A percentile compares a stretch with the other conserved stretches of the same genome.
These are phyloP conservation scores for Brachypterus glaber DNA, from an alignment of 2,888 invertebrate genomes.

Conservation along the genomic window DNA sequence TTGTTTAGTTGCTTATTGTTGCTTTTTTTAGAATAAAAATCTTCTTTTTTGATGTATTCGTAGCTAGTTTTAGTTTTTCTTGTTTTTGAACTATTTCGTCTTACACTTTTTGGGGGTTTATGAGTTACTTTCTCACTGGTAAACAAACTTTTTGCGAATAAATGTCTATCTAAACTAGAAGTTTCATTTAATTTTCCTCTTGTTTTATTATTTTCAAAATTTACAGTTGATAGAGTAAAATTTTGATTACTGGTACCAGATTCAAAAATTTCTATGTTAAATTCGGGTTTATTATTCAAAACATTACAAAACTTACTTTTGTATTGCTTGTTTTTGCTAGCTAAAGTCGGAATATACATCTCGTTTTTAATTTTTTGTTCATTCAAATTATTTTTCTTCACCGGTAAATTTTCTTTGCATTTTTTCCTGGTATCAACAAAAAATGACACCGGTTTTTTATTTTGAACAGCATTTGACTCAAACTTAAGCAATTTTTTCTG, in stretches of 20 bases:
- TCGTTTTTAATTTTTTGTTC: constrained; percentile 8
- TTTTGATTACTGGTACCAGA: constrained; percentile 22
- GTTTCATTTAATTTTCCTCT: constrained; percentile 35
- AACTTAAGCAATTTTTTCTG: constrained; percentile 38
- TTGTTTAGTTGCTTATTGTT: constrained; percentile 22
- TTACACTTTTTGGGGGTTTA: constrained; percentile 64
- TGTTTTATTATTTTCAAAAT: constrained; percentile 27
- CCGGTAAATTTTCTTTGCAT: constrained; percentile 25
- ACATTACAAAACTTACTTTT: constrained; percentile 42
- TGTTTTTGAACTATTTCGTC: constrained; percentile 52
- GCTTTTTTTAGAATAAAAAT: constrained; percentile 30
- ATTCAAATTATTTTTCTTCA: constrained; percentile 10
- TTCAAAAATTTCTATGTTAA: constrained; percentile 34
- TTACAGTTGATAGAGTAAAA: constrained; percentile 26
- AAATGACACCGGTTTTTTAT: constrained; percentile 31
- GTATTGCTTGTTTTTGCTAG: constrained; percentile 47
- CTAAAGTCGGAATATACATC: constrained; percentile 50
- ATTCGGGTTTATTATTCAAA: constrained; percentile 39
- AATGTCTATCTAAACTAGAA: constrained; percentile 40
- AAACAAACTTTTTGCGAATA: constrained; percentile 39
- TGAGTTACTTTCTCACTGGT: constrained; percentile 49
- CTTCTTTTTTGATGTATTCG: constrained; percentile 39
- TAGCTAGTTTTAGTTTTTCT: constrained; percentile 35
- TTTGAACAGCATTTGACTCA: constrained; percentile 30
- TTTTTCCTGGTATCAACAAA: constrained; percentile 30